Base-by-base conservation (phyloP, 2,797 vertebrate species). In the Basileuterus tristriatus region DNA sequence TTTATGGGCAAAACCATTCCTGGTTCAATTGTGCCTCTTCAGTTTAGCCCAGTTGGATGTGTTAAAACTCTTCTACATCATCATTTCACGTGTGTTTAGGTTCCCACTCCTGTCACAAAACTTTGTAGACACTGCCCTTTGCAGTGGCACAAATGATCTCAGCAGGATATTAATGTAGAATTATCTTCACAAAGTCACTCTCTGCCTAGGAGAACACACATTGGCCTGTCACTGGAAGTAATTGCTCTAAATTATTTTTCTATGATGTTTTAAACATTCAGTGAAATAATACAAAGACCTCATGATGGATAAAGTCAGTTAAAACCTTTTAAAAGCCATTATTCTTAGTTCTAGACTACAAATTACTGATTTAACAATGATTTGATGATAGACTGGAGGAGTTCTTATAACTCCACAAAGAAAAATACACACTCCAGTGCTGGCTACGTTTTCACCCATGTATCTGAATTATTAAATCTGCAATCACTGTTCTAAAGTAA, bases 181-280 rank as follows among this genome's bases (percentile, higher is more conserved):
- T 94, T 87, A 87, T 89, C 87, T 94, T 90, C 70, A 84, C 70
- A 81, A 22, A 87, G 55, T 41, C 94, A 80, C 27, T 59, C 15
- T 76, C 63, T 46, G 77, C 60, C 89, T 69, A 47, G 59, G 44
- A 87, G 86, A 83, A 76, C 67, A 64, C 56, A 81, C 80, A 44
- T 5, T 63, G 88, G 44, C 80, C 80, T 92, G 67, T 87, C 77
- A 58, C 74, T 89, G 86, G 41, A 89, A 90, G 85, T 79, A 83
- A 93, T 68, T 46, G 74, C 47, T 93, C 71, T 69, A 63, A 89
- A 89, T 88, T 74, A 63, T 83, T 90, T 94, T 77, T 90, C 83
- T 65, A 37, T 47, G 26, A 59, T 69, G 50, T 47, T 93, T 96
- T 79, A 67, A 47, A 72, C 34, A 29, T 52, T 74, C 47, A 52